Percentiles rank a stretch among this genome's conserved stretches.
phyloP scores from a whole-genome alignment of 2,888 invertebrate genomes.

The Sthenelais limicola region DNA sequence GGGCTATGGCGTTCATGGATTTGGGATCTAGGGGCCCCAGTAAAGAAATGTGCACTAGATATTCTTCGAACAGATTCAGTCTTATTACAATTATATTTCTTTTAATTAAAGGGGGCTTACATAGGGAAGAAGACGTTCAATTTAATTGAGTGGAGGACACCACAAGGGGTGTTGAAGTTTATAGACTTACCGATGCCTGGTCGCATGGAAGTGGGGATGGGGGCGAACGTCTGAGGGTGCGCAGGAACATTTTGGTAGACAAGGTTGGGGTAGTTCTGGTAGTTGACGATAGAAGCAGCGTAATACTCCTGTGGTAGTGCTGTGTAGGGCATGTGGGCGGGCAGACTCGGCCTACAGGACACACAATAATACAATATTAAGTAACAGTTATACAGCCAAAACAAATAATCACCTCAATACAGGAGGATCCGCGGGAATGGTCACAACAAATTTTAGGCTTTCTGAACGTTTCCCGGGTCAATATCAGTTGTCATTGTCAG shows the following conservation, averaged over 20 bases:
- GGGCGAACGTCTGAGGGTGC: slow-evolving; percentile 22
- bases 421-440: neutral
- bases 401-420: neutral
- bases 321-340: neutral
- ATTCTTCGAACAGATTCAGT: too few species aligned
- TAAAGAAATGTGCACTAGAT: too few species aligned
- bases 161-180: neutral
- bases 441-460: neutral
- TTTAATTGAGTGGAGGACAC: neutral
- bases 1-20: too few species aligned
- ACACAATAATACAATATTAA: too few species aligned
- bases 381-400: neutral
- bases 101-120: too few species aligned
- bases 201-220: slow-evolving; percentile 11
- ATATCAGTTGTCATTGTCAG: too few species aligned
- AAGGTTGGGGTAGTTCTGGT: slow-evolving; percentile 27
- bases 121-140: too few species aligned
- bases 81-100: too few species aligned
- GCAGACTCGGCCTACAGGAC: neutral
- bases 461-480: too few species aligned
- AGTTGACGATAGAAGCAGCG: slow-evolving; percentile 16
- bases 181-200: slow-evolving; percentile 23
- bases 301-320: slow-evolving; percentile 21
- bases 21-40: too few species aligned
- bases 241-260: slow-evolving; percentile 21